phyloP scores from a whole-genome alignment of 2,888 invertebrate genomes.

The Penaeus monodon region DNA sequence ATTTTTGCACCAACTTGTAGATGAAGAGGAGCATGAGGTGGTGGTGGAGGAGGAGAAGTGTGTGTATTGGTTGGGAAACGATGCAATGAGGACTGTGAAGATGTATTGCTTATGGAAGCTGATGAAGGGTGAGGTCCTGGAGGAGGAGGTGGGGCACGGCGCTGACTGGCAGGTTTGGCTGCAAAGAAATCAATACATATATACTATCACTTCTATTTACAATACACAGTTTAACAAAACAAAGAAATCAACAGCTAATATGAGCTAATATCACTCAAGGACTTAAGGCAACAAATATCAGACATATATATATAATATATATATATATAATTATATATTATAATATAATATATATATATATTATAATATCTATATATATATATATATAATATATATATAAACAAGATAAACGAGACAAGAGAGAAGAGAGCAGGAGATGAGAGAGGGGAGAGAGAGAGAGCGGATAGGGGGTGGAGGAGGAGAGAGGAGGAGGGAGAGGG shows the following conservation, averaged over 20 bases:
- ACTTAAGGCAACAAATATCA: background rate
- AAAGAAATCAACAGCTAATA: background rate
- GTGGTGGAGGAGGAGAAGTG: conserved; percentile 57
- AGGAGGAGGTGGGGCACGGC: conserved; percentile 63
- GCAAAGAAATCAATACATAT: conserved; percentile 38
- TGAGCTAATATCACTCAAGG: background rate
- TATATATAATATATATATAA: too few species aligned
- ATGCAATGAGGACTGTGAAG: conserved; percentile 45
- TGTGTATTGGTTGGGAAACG: conserved; percentile 43
- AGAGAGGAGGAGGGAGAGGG: too few species aligned
- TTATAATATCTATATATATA: too few species aligned
- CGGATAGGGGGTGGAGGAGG: too few species aligned
- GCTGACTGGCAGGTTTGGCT: conserved; percentile 58
- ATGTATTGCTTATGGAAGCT: conserved; percentile 28
- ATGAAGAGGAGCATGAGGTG: conserved; percentile 64
- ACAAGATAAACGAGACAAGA: too few species aligned
- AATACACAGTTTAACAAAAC: conserved; percentile 3
- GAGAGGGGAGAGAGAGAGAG: too few species aligned
- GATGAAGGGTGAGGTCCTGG: conserved; percentile 43
- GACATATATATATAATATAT: too few species aligned
- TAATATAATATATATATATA: too few species aligned
- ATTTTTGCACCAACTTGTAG: conserved; percentile 61
- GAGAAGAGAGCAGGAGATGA: too few species aligned
- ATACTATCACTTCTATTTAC: background rate
- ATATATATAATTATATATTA: too few species aligned